These are phyloP conservation scores for Agrypnia vestita DNA, from an alignment of 1,140 invertebrate species.

Conservation along the genomic window DNA sequence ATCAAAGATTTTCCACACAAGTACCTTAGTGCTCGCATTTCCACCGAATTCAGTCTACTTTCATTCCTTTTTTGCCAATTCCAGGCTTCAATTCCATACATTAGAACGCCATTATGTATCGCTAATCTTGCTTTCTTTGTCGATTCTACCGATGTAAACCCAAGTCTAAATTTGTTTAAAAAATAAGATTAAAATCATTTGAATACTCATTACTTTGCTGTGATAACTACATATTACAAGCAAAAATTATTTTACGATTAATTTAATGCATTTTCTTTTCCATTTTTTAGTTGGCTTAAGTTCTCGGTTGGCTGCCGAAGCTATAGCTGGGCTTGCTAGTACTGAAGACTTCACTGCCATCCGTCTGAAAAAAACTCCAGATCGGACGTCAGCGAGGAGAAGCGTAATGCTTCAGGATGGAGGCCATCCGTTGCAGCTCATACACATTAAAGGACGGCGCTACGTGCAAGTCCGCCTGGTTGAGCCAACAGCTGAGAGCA, in stretches of 20 bases:
- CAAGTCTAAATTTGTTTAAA: too few species aligned
- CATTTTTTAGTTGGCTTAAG: conserved; percentile 63
- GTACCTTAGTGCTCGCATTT: too few species aligned
- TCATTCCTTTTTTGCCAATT: too few species aligned
- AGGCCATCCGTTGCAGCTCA: conserved; percentile 76
- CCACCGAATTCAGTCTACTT: too few species aligned
- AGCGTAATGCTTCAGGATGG: conserved; percentile 62
- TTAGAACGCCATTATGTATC: too few species aligned
- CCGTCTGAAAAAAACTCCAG: conserved; percentile 76
- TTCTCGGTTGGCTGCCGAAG: conserved; percentile 84
- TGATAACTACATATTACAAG: too few species aligned
- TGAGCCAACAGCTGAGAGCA: conserved; percentile 80
- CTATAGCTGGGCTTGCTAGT: conserved; percentile 89
- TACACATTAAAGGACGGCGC: conserved; percentile 90
- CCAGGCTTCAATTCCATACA: too few species aligned
- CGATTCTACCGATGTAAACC: too few species aligned
- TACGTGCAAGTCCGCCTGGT: conserved; percentile 89
- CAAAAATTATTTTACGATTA: background rate
- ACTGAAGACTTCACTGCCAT: conserved; percentile 92
- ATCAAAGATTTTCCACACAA: too few species aligned
- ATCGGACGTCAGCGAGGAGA: conserved; percentile 63
- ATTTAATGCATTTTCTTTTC: background rate
- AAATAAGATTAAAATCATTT: too few species aligned
- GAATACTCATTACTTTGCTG: too few species aligned
- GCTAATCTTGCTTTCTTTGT: too few species aligned